phyloP scores from a whole-genome alignment of 2,888 invertebrate genomes.

The Tetragonisca angustula region DNA sequence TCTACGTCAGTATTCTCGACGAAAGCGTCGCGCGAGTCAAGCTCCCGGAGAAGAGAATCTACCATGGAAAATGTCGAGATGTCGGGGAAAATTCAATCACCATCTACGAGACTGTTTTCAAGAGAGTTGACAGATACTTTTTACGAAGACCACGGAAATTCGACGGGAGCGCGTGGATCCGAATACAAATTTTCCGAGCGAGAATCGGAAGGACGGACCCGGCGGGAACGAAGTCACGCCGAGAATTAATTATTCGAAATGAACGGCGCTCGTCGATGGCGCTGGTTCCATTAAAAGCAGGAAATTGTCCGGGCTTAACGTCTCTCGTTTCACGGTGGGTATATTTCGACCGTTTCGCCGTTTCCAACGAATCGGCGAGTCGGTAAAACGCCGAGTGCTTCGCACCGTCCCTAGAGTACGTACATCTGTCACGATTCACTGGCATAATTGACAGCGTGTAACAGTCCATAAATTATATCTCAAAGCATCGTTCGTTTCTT shows the following conservation, averaged over 20 bases:
- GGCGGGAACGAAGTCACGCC: conserved; percentile 62
- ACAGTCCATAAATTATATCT: neutral
- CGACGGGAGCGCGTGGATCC: neutral
- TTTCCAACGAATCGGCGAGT: conserved; percentile 22
- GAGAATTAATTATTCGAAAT: conserved; percentile 82
- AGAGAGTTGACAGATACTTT: too few species aligned
- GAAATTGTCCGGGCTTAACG: conserved; percentile 80
- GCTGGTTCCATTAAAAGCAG: conserved; percentile 80
- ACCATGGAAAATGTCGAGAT: too few species aligned
- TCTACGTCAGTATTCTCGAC: too few species aligned
- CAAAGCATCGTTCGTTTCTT: neutral
- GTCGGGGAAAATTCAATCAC: too few species aligned
- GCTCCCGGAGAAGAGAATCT: too few species aligned
- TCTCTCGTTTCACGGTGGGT: conserved; percentile 65
- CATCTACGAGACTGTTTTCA: too few species aligned
- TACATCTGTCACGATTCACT: neutral
- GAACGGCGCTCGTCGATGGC: conserved; percentile 75
- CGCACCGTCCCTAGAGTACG: neutral
- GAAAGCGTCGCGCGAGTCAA: too few species aligned
- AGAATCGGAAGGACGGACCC: conserved; percentile 32
- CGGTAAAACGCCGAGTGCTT: conserved; percentile 27
- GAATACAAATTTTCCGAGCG: conserved; percentile 16
- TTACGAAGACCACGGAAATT: neutral
- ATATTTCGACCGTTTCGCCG: conserved; percentile 48
- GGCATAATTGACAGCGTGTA: neutral